Evolutionary conservation across 2,888 invertebrate genomes (phyloP), one percentile per base, ranked within the genome.

Genomic region (Drosophila nr. perissopoda): DNA sequence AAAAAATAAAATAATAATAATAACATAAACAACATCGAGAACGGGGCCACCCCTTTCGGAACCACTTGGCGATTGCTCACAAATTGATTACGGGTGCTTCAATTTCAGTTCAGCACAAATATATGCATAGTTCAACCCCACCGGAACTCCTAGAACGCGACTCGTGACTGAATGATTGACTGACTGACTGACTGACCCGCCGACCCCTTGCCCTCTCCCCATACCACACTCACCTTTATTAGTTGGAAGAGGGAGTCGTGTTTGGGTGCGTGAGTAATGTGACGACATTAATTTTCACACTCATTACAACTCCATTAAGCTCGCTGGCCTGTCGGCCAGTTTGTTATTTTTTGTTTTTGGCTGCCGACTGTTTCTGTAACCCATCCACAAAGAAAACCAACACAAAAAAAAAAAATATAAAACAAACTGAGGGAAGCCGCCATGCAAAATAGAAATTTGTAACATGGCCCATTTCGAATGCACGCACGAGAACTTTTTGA

Each of bases 211-310:
- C 42, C 40, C 46, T 18, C 31, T 16, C 4, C 46, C 0, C 21
- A 8, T 4, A 0, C 46, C 46, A 16, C 1, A 13, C 36, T 16
- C 25, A 33, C 52, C 53, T 31, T 38, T 27, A 1, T n/a, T 34
- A 40, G 33, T 33, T 16, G 42, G 31, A 21, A 36, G 5, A 40
- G 62, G 75, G 61, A 38, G 67, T 75, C 76, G 66, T 36, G 33
- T 64, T 74, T 75, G 82, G 77, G 80, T 88, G 87, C 90, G 87
- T 88, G 87, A 88, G 90, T 87, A 90, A 88, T 88, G 90, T 88
- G 87, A 90, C 87, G 89, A 89, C 87, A 88, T 88, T 86, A 90
- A 89, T 88, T 88, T 88, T 88, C 89, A 88, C 87, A 89, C 90
- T 88, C 90, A 88, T 88, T 88, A 88, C 87, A 88, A 88, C 87